Conservation (phyloP, 2,797 vertebrate species). For the Hydrolagus colliei region DNA sequence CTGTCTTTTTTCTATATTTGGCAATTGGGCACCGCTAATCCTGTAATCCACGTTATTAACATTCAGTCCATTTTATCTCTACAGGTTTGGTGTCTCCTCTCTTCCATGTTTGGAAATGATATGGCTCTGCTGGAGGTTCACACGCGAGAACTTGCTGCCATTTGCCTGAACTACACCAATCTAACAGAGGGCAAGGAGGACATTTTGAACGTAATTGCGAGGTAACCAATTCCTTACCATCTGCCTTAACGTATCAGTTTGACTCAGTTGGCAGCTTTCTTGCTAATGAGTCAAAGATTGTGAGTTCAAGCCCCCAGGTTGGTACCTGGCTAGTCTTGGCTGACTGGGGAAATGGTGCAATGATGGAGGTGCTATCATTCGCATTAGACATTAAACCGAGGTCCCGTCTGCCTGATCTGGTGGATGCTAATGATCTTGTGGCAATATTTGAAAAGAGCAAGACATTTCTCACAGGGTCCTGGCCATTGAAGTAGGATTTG, state of each 20-base stretch:
- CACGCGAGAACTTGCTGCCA: constrained; percentile 29
- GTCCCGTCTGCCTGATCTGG: too few species aligned
- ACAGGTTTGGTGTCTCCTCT: constrained; percentile 66
- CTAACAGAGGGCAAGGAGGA: constrained; percentile 25
- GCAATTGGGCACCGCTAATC: neutral
- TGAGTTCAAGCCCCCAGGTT: too few species aligned
- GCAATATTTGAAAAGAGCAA: too few species aligned
- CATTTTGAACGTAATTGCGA: constrained; percentile 62
- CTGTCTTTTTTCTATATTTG: neutral
- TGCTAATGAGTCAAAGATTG: too few species aligned
- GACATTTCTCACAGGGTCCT: too few species aligned
- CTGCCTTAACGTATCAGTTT: neutral
- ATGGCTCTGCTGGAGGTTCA: constrained; percentile 61
- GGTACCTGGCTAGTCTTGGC: too few species aligned
- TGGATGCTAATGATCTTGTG: too few species aligned
- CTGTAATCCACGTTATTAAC: neutral
- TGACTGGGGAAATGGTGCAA: too few species aligned
- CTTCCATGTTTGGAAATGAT: constrained; percentile 63
- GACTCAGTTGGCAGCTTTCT: too few species aligned
- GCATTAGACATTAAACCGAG: too few species aligned
- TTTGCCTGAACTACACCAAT: constrained; percentile 39
- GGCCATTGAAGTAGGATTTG: too few species aligned
- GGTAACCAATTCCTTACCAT: constrained; percentile 51
- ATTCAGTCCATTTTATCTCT: constrained; percentile 33
- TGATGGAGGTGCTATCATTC: too few species aligned